Evolutionary conservation across 1,140 invertebrate species (phyloP).

Genomic region (Sitobion miscanthi): DNA sequence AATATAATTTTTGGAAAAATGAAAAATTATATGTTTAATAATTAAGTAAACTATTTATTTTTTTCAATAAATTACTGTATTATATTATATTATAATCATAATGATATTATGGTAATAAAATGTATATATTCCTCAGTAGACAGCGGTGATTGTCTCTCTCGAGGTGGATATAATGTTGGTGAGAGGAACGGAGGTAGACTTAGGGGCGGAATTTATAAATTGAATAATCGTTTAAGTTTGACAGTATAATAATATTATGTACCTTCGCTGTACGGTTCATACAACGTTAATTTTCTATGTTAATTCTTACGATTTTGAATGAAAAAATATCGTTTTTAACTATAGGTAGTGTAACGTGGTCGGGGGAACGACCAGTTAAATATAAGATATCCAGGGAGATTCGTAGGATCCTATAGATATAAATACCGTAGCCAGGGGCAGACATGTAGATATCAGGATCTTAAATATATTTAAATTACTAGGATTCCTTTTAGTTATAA

Average conservation of each 20-base stretch:
- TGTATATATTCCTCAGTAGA: background rate
- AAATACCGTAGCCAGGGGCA: too few species aligned
- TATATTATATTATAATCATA: background rate
- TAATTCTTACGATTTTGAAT: background rate
- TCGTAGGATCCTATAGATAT: too few species aligned
- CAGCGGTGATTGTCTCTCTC: background rate
- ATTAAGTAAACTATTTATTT: background rate
- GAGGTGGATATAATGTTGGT: background rate
- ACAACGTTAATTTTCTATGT: background rate
- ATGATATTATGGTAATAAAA: background rate
- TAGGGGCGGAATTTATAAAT: background rate
- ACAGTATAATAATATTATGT: background rate
- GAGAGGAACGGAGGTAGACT: background rate
- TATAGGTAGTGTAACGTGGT: too few species aligned
- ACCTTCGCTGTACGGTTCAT: background rate
- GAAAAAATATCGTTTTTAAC: background rate
- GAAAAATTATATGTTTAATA: background rate
- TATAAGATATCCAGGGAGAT: too few species aligned
- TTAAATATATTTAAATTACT: too few species aligned
- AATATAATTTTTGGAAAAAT: background rate
- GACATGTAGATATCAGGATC: too few species aligned
- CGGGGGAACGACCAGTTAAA: too few species aligned
- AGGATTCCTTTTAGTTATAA: too few species aligned
- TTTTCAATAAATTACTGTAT: background rate
- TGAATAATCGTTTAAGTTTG: background rate